phyloP scores from a whole-genome alignment of 2,113 vertebrate species.

The Crotalus helleri region DNA sequence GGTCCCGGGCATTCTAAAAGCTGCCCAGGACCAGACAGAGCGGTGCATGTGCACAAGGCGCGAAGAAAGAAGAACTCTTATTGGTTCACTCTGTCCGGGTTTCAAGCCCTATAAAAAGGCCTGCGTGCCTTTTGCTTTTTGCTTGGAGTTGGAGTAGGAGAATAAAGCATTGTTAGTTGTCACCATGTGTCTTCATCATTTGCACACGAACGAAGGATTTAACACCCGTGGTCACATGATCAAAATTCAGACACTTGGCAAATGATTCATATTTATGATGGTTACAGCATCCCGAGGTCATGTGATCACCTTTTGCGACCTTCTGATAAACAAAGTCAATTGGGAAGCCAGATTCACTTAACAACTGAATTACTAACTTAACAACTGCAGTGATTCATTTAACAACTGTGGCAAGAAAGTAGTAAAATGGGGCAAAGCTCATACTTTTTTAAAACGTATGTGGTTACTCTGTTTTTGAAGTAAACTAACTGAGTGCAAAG shows the following conservation, averaged over 20 bases:
- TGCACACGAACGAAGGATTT: too few species aligned
- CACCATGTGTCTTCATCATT: too few species aligned
- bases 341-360: not conserved
- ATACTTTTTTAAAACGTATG: slow-evolving; percentile 33
- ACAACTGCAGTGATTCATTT: not conserved
- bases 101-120: too few species aligned
- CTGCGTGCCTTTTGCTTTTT: too few species aligned
- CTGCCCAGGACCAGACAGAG: too few species aligned
- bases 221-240: not conserved
- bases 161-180: too few species aligned
- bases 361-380: not conserved
- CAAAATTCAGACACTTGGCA: not conserved
- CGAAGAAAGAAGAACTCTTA: too few species aligned
- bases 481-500: slow-evolving; percentile 9
- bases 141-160: too few species aligned
- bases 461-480: slow-evolving; percentile 21
- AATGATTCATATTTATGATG: not conserved
- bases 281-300: not conserved
- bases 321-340: not conserved
- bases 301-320: not conserved
- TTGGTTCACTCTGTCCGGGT: too few species aligned
- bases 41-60: too few species aligned
- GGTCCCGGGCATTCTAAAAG: too few species aligned
- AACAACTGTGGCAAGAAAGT: not conserved
- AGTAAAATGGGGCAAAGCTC: not conserved